phyloP scores from a whole-genome alignment of 2,888 invertebrate species.

The Thereva unica region DNA sequence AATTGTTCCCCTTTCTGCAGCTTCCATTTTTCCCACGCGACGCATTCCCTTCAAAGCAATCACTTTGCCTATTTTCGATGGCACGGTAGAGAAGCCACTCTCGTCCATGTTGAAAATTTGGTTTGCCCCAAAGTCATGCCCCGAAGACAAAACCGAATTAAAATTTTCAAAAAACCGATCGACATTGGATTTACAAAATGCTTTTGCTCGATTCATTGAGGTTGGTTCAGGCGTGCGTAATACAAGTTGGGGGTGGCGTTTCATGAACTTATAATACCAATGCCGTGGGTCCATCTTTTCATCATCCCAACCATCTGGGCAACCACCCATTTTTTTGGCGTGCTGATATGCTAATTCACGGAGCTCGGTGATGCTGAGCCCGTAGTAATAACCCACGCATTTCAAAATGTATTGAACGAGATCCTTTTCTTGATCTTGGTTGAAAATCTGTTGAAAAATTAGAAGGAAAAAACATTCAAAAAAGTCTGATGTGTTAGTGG shows the following conservation, averaged over 20 bases:
- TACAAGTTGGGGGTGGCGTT: background rate
- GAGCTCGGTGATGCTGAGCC: background rate
- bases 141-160: background rate
- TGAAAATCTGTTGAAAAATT: background rate
- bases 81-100: conserved; percentile 30
- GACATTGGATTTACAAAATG: conserved; percentile 35
- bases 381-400: conserved; percentile 5
- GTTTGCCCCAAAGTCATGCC: background rate
- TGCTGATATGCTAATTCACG: background rate
- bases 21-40: conserved; percentile 24
- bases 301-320: background rate
- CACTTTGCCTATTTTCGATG: conserved; percentile 22
- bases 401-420: background rate
- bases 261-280: conserved; percentile 14
- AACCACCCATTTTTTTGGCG: conserved; percentile 3
- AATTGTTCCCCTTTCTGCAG: conserved; percentile 29
- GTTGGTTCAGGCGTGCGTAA: conserved; percentile 6
- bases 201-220: conserved; percentile 47
- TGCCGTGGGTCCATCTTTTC: background rate
- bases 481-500: background rate
- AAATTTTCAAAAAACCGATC: conserved; percentile 31
- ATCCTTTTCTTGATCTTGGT: conserved; percentile 3
- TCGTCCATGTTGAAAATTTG: conserved; percentile 36
- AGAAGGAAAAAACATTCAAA: background rate
- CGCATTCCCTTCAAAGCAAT: conserved; percentile 13